phyloP scores from a whole-genome alignment of 2,888 invertebrate species.

The Caenorhabditis sulstoni region DNA sequence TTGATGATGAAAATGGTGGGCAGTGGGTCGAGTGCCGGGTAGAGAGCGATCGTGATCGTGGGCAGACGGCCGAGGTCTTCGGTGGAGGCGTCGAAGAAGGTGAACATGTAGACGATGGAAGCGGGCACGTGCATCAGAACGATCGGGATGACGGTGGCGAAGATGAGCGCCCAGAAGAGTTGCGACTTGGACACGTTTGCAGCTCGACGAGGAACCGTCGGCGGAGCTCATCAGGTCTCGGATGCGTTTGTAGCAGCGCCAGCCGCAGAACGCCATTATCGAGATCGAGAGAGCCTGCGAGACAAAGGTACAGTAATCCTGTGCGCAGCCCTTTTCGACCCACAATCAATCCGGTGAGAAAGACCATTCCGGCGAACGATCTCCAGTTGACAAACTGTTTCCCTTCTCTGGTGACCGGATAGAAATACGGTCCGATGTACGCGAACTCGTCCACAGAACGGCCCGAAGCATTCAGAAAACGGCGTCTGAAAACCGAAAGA shows the following conservation, averaged over 20 bases:
- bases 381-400: not conserved
- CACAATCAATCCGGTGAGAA: not conserved
- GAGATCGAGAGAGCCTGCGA: constrained; percentile 21
- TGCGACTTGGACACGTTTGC: constrained; percentile 23
- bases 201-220: not conserved
- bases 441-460: not conserved
- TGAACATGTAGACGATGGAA: constrained; percentile 9
- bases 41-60: constrained; percentile 16
- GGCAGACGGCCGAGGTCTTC: constrained; percentile 23
- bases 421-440: not conserved
- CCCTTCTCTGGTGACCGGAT: not conserved
- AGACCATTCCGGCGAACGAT: not conserved
- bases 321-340: not conserved
- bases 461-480: not conserved
- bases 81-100: constrained; percentile 15
- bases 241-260: constrained; percentile 11
- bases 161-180: constrained; percentile 26
- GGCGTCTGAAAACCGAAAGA: not conserved
- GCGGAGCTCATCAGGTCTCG: not conserved
- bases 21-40: constrained; percentile 26
- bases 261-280: constrained; percentile 20
- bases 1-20: constrained; percentile 32
- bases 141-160: constrained; percentile 28
- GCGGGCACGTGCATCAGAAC: constrained; percentile 41
- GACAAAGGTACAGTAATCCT: not conserved